phyloP scores from a whole-genome alignment of 2,797 vertebrate genomes.

The Triplophysa bombifrons region DNA sequence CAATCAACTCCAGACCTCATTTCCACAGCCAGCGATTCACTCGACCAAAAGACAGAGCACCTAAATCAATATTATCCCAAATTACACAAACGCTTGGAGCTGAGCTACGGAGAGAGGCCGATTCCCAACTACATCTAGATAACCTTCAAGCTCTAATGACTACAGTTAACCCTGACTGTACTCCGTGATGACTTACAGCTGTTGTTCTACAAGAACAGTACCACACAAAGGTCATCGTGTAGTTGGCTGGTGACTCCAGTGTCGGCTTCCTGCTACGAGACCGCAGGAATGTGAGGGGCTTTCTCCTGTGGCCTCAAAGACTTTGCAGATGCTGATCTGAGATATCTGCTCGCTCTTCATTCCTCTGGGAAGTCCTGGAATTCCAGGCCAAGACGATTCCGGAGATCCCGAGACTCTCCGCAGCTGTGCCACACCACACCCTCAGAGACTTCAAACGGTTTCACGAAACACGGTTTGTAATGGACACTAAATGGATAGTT shows the following conservation, averaged over 20 bases:
- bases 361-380: constrained; percentile 54
- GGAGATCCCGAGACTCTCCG: constrained; percentile 19
- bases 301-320: constrained; percentile 34
- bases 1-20: not conserved
- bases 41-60: constrained; percentile 39
- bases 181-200: constrained; percentile 29
- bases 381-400: constrained; percentile 50
- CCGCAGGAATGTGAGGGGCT: constrained; percentile 47
- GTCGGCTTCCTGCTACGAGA: constrained; percentile 32
- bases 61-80: constrained; percentile 46
- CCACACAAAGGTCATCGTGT: constrained; percentile 21
- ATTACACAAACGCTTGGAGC: constrained; percentile 29
- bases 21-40: constrained; percentile 21
- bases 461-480: not conserved
- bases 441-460: constrained; percentile 42
- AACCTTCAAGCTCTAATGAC: constrained; percentile 11
- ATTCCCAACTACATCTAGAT: constrained; percentile 32
- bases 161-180: constrained; percentile 26
- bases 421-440: constrained; percentile 55
- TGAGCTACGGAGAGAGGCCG: constrained; percentile 1
- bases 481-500: not conserved
- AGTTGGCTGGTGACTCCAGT: constrained; percentile 37
- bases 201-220: constrained; percentile 14
- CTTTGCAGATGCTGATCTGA: constrained; percentile 46
- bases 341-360: constrained; percentile 47